Conservation (phyloP, 2,888 invertebrate species). For the Hoplodrina blanda region DNA sequence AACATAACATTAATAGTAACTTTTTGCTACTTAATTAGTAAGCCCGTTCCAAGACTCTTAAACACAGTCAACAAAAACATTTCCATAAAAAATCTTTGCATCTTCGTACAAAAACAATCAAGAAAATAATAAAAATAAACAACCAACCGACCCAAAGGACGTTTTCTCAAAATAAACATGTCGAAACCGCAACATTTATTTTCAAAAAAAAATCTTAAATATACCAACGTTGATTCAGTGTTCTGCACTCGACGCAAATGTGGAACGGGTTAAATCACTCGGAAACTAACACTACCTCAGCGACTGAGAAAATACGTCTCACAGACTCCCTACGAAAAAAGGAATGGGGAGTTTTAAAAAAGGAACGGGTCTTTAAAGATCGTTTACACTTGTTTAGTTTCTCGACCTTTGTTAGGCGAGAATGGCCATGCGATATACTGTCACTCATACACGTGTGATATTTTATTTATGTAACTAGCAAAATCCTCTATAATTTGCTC, state of each 20-base stretch:
- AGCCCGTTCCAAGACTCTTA: background rate
- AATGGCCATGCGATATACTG: background rate
- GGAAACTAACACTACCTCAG: slow-evolving; percentile 68
- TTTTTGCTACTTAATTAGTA: background rate
- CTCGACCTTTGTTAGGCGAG: background rate
- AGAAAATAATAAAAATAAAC: too few relatives aligned
- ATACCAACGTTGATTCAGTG: slow-evolving; percentile 61
- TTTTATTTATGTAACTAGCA: too few relatives aligned
- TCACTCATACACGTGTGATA: too few relatives aligned
- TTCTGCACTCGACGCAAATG: slow-evolving; percentile 64
- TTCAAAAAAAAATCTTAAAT: slow-evolving; percentile 54
- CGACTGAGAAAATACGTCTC: slow-evolving; percentile 55
- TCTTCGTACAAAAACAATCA: too few relatives aligned
- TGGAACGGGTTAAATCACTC: slow-evolving; percentile 69
- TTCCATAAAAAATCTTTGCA: background rate
- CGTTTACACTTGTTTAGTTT: slow-evolving; percentile 8
- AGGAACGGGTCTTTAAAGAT: background rate
- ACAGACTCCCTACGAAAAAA: slow-evolving; percentile 15
- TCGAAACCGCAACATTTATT: slow-evolving; percentile 50
- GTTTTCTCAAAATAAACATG: slow-evolving; percentile 33
- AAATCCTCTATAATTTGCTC: too few relatives aligned
- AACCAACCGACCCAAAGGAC: slow-evolving; percentile 6
- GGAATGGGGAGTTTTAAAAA: slow-evolving; percentile 1
- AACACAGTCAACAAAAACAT: background rate
- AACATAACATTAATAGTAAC: too few relatives aligned